Evolutionary conservation across 2,888 invertebrate genomes (phyloP).

Genomic region (Drosophila multiciliata): DNA sequence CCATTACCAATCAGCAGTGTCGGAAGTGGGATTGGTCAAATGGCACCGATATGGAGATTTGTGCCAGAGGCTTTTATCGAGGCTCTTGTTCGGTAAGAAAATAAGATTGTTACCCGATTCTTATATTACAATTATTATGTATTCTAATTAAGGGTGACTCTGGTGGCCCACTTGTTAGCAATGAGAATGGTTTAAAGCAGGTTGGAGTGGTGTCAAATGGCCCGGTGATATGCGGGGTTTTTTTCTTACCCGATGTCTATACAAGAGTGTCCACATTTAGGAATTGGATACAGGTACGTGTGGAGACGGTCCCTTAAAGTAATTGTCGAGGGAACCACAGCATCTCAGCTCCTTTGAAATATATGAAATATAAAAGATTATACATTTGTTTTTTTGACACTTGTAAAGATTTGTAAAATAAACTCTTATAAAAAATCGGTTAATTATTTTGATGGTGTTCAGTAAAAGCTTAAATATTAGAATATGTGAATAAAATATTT

Average conservation of each 20-base stretch:
- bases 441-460: neutral
- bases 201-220: slow-evolving; percentile 84
- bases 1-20: slow-evolving; percentile 81
- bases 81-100: slow-evolving; percentile 81
- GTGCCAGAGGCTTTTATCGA: slow-evolving; percentile 75
- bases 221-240: slow-evolving; percentile 74
- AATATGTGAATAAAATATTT: neutral
- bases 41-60: slow-evolving; percentile 82
- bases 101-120: neutral
- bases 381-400: neutral
- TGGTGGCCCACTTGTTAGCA: slow-evolving; percentile 82
- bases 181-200: slow-evolving; percentile 61
- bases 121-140: neutral
- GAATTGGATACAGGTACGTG: slow-evolving; percentile 70
- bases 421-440: neutral
- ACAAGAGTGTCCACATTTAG: slow-evolving; percentile 82
- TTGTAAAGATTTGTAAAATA: neutral
- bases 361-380: too few relatives aligned
- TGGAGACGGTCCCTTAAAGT: neutral
- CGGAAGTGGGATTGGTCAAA: slow-evolving; percentile 67
- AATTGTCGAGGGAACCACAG: neutral
- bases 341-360: neutral
- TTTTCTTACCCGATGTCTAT: slow-evolving; percentile 82
- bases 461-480: neutral
- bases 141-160: slow-evolving; percentile 81